phyloP scores from a whole-genome alignment of 2,888 invertebrate genomes.

The Acleris emargana region DNA sequence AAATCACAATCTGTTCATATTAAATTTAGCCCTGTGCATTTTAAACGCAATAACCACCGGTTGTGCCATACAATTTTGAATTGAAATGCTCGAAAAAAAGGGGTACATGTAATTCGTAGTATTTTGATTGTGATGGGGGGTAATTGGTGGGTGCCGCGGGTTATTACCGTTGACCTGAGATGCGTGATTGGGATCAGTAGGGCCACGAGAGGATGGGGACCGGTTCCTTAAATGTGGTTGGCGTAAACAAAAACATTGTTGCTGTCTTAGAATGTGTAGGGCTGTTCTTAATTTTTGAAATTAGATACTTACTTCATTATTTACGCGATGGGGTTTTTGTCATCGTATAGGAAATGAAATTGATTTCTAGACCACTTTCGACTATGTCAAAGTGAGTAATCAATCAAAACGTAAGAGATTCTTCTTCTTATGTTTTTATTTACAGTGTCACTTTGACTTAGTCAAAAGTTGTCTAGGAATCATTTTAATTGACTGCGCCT shows the following conservation, averaged over 20 bases:
- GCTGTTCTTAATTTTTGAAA: too few relatives aligned
- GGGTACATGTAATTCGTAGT: constrained; percentile 70
- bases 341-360: too few relatives aligned
- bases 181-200: constrained; percentile 33
- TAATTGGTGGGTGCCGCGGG: constrained; percentile 67
- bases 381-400: too few relatives aligned
- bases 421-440: too few relatives aligned
- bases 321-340: too few relatives aligned
- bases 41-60: constrained; percentile 58
- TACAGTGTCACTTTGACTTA: too few relatives aligned
- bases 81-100: constrained; percentile 49
- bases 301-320: too few relatives aligned
- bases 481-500: too few relatives aligned
- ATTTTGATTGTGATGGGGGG: constrained; percentile 74
- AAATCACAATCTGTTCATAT: constrained; percentile 69
- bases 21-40: constrained; percentile 70
- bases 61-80: constrained; percentile 50
- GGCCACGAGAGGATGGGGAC: constrained; percentile 13
- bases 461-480: too few relatives aligned
- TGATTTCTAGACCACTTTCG: too few relatives aligned
- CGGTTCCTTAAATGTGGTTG: constrained; percentile 8
- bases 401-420: too few relatives aligned
- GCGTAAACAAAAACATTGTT: constrained; percentile 3
- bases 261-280: too few relatives aligned
- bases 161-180: constrained; percentile 65